Percentiles rank a stretch among this genome's conserved stretches.
Evolutionary conservation across 2,888 invertebrate species (phyloP).

Genomic region (Leptarthrus brevirostris): DNA sequence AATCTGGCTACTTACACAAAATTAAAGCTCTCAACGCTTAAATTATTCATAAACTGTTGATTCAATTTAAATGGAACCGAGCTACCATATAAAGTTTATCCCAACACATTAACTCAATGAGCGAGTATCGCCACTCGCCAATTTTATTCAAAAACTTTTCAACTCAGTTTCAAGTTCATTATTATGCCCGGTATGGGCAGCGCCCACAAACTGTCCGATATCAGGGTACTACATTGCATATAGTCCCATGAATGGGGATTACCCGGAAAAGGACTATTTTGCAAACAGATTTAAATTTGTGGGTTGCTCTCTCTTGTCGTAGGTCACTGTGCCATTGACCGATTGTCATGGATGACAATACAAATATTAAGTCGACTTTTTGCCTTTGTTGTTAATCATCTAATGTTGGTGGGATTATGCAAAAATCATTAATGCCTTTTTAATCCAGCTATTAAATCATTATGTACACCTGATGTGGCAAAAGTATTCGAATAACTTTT

Average conservation of each 20-base stretch:
- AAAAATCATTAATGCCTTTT: too few species aligned
- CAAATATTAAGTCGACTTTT: too few species aligned
- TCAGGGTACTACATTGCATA: slow-evolving; percentile 6
- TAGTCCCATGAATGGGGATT: slow-evolving; percentile 37
- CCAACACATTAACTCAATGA: slow-evolving; percentile 43
- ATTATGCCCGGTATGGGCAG: slow-evolving; percentile 13
- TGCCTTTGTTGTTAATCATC: too few species aligned
- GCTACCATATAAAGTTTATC: slow-evolving; percentile 29
- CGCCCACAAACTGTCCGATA: slow-evolving; percentile 46
- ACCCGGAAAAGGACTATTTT: slow-evolving; percentile 46
- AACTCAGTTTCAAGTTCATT: slow-evolving; percentile 48
- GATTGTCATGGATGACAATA: slow-evolving; percentile 37
- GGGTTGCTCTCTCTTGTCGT: slow-evolving; percentile 19
- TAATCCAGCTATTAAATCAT: too few species aligned
- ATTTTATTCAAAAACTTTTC: slow-evolving; percentile 48
- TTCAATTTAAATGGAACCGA: slow-evolving; percentile 30
- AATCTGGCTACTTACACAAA: slow-evolving; percentile 13
- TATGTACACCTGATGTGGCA: too few species aligned
- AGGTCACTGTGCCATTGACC: slow-evolving; percentile 44
- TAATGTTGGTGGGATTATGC: too few species aligned
- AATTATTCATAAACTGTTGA: slow-evolving; percentile 44
- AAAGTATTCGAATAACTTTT: too few species aligned
- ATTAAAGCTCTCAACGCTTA: slow-evolving; percentile 6
- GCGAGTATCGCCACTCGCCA: slow-evolving; percentile 42
- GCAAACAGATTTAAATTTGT: slow-evolving; percentile 46